These are phyloP conservation scores for Dicroscelio sp. DNA, from an alignment of 2,888 invertebrate species.

Conservation along the genomic window DNA sequence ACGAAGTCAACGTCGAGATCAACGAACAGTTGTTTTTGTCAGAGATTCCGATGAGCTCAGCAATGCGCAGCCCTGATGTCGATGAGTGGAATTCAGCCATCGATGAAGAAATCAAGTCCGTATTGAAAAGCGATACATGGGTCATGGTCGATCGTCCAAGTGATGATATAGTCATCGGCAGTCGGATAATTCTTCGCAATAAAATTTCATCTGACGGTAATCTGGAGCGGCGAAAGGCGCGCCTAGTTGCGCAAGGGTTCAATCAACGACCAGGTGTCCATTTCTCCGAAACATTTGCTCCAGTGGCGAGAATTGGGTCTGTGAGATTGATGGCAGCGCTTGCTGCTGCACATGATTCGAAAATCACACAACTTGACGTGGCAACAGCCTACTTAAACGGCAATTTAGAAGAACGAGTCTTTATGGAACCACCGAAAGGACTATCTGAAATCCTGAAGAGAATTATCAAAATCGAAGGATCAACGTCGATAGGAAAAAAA, in stretches of 20 bases:
- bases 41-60: conserved; percentile 27
- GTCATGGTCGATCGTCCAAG: neutral
- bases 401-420: conserved; percentile 8
- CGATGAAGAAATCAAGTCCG: conserved; percentile 55
- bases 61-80: conserved; percentile 58
- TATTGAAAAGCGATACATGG: conserved; percentile 57
- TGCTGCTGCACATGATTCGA: neutral
- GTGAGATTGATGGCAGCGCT: conserved; percentile 1
- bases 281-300: conserved; percentile 29
- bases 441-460: conserved; percentile 34
- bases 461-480: neutral
- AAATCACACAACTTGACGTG: neutral
- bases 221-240: neutral
- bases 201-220: neutral
- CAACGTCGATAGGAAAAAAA: neutral
- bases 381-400: conserved; percentile 30
- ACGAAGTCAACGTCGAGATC: neutral
- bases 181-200: conserved; percentile 12
- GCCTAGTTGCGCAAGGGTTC: conserved; percentile 14
- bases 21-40: no score
- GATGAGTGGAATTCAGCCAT: conserved; percentile 80
- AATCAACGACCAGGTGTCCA: neutral
- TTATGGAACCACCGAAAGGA: conserved; percentile 18
- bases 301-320: conserved; percentile 9
- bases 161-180: neutral